Base-by-base conservation (phyloP, 2,797 vertebrate species). In the Micropoecilia bifurca region DNA sequence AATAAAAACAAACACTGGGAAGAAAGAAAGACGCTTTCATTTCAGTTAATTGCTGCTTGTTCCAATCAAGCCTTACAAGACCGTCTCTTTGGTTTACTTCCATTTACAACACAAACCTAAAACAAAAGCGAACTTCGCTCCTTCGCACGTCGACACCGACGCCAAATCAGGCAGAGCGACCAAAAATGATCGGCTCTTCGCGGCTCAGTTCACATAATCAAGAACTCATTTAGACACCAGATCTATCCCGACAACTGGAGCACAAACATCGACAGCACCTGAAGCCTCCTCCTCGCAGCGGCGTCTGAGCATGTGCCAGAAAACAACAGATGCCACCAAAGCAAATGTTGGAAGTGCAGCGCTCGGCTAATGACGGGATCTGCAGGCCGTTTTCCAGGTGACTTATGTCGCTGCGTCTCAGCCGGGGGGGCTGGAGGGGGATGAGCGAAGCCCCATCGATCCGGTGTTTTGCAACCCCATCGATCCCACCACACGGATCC, bases 311-410 rank as follows among this genome's bases (percentile, higher is more conserved):
- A 81, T 61, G 36, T 57, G 88, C 84, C 91, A 89, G 87, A 75
- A 85, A 89, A 89, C 66, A 92, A 86, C 93, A 93, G 92, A 92
- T 91, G 92, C 85, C 88, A 93, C 92, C 91, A 85, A 91, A 92
- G 90, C 90, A 92, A 91, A 94, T 78, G 91, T 79, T 89, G 90
- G 83, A 89, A 87, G 85, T 87, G 89, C 92, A 86, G 36, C 55
- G 66, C 85, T 91, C 90, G 80, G 93, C 85, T 92, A 89, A 93
- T 87, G 93, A 89, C 68, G 28, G 73, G 85, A 85, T 84, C 90
- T 83, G 85, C 82, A 20, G 87, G 88, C 83, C 36, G 16, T 85
- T 91, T 88, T 93, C 89, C 92, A 90, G 89, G 90, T 91, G 91
- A 94, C 91, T 94, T 91, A 86, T 90, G 91, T 86, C 85, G 28